These are phyloP conservation scores for Chorisops tibialis DNA, from an alignment of 2,888 invertebrate genomes.

Conservation along the genomic window DNA sequence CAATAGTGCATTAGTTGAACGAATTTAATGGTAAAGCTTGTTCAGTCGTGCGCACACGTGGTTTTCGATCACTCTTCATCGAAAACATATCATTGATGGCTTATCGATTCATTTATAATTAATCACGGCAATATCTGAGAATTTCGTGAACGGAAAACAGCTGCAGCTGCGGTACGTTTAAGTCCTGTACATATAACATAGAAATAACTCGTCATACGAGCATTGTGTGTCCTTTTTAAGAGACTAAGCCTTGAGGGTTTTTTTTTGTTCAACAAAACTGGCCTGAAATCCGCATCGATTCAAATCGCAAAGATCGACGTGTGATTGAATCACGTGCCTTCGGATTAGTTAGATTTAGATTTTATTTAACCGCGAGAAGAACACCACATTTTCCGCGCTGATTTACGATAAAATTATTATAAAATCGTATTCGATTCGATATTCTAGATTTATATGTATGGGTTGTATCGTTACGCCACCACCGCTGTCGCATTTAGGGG, in stretches of 20 bases:
- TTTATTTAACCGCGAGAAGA: conserved; percentile 1
- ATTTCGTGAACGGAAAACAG: neutral
- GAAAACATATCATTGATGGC: neutral
- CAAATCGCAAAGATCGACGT: conserved; percentile 20
- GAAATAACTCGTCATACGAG: no score
- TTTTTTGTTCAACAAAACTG: neutral
- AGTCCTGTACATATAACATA: neutral
- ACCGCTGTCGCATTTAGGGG: neutral
- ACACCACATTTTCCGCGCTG: conserved; percentile 13
- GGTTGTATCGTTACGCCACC: neutral
- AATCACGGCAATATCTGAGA: conserved; percentile 18
- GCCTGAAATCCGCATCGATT: neutral
- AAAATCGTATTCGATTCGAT: conserved; percentile 3
- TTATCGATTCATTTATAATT: conserved; percentile 17
- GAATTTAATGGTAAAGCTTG: neutral
- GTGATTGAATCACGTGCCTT: conserved; percentile 23
- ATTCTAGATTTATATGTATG: neutral
- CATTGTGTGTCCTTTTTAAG: no score
- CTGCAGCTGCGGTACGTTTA: neutral
- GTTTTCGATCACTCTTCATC: neutral
- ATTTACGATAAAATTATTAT: conserved; percentile 12
- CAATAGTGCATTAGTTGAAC: neutral
- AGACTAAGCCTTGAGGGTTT: neutral
- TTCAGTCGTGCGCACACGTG: neutral
- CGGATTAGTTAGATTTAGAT: conserved; percentile 13